phyloP scores from a whole-genome alignment of 1,140 invertebrate genomes.

The Trinorchestia longiramus region DNA sequence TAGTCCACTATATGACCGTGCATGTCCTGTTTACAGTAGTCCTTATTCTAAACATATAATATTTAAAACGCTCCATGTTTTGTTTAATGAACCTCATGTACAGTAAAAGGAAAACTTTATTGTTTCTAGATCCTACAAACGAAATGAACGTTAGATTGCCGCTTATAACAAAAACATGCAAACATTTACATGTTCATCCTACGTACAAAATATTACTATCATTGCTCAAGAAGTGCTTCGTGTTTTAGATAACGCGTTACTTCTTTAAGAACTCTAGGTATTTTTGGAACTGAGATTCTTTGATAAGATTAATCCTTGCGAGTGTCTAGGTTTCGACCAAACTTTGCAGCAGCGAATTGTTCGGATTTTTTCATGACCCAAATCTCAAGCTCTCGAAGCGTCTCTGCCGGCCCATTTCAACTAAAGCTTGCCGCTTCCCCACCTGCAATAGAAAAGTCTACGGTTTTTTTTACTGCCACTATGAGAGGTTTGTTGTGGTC shows the following conservation, averaged over 20 bases:
- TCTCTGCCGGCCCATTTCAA: background rate
- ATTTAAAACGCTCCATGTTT: too few relatives aligned
- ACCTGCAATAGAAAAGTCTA: background rate
- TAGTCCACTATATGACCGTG: too few relatives aligned
- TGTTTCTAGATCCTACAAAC: too few relatives aligned
- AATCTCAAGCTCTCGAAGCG: background rate
- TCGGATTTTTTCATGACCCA: background rate
- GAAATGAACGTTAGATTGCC: too few relatives aligned
- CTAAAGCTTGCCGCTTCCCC: background rate
- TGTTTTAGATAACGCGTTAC: background rate
- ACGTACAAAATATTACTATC: background rate
- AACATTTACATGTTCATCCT: background rate
- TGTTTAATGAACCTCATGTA: too few relatives aligned
- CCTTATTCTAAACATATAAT: too few relatives aligned
- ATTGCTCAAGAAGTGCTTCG: background rate
- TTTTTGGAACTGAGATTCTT: background rate
- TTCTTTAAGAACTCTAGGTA: background rate
- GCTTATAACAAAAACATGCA: background rate
- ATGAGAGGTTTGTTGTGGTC: slow-evolving; percentile 6
- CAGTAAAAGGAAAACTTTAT: too few relatives aligned
- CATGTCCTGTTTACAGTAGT: too few relatives aligned
- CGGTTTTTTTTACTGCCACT: background rate
- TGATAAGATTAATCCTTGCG: background rate
- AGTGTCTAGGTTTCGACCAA: background rate
- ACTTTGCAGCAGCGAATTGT: background rate